Conservation (phyloP, 2,888 invertebrate species). For the Dyspetes luteomarginatus region DNA sequence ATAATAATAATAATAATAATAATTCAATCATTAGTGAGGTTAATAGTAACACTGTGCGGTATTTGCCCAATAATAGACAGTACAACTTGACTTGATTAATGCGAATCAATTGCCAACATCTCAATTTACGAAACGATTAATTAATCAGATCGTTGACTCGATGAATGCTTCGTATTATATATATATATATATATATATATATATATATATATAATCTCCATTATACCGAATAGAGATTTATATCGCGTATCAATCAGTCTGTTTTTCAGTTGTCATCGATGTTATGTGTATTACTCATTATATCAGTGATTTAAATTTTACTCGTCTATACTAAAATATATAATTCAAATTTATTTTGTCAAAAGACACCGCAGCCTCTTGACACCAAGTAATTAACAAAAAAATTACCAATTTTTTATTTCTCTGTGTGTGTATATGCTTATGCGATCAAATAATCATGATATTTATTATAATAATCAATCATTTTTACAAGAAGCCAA, state of each 20-base stretch:
- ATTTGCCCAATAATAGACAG: neutral
- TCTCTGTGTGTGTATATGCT: no score
- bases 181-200: neutral
- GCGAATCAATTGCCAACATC: constrained; percentile 28
- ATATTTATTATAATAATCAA: no score
- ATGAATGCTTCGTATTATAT: neutral
- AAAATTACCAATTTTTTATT: no score
- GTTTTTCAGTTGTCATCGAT: neutral
- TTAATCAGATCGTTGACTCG: constrained; percentile 7
- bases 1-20: no score
- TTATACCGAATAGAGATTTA: neutral
- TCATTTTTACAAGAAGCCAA: no score
- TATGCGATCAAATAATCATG: no score
- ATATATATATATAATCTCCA: neutral
- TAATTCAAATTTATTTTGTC: no score
- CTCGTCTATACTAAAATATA: no score
- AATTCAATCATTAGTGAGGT: no score
- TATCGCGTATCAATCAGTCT: neutral
- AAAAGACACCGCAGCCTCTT: no score
- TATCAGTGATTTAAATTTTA: neutral
- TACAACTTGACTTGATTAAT: constrained; percentile 3
- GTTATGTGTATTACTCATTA: neutral
- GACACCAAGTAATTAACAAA: no score
- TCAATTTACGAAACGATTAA: constrained; percentile 30
- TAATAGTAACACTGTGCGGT: neutral